phyloP scores from a whole-genome alignment of 2,888 invertebrate species.

The Leucoma salicis region DNA sequence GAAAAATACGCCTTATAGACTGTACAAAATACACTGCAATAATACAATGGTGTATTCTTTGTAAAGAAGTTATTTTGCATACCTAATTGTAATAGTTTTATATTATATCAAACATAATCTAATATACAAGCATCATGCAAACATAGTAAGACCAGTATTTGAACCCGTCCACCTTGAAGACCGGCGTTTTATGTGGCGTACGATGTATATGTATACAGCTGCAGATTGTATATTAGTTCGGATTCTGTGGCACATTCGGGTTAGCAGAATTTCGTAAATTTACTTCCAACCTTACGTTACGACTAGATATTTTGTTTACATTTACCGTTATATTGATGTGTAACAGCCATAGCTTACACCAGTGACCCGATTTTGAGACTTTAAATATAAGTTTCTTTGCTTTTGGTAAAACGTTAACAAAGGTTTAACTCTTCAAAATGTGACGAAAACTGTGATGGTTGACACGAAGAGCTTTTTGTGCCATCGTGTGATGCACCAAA shows the following conservation, averaged over 20 bases:
- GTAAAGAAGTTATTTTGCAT: slow-evolving; percentile 25
- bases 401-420: slow-evolving; percentile 37
- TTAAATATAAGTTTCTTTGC: slow-evolving; percentile 58
- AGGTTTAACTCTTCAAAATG: slow-evolving; percentile 31
- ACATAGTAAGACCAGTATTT: slow-evolving; percentile 48
- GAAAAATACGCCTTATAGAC: too few species aligned
- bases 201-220: slow-evolving; percentile 52
- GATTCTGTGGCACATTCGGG: slow-evolving; percentile 50
- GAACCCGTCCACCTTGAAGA: slow-evolving; percentile 68
- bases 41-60: too few species aligned
- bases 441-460: slow-evolving; percentile 29
- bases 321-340: slow-evolving; percentile 59
- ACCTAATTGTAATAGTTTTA: slow-evolving; percentile 25
- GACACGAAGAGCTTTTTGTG: slow-evolving; percentile 17
- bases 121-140: slow-evolving; percentile 39
- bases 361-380: slow-evolving; percentile 71
- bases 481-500: slow-evolving; percentile 11
- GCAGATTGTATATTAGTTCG: slow-evolving; percentile 56
- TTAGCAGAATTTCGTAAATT: slow-evolving; percentile 59
- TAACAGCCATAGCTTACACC: slow-evolving; percentile 62
- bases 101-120: slow-evolving; percentile 21
- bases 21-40: too few species aligned
- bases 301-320: slow-evolving; percentile 64
- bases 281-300: slow-evolving; percentile 61
- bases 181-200: slow-evolving; percentile 48